Evolutionary conservation across 2,888 invertebrate genomes (phyloP).

Genomic region (Conomelus anceps): DNA sequence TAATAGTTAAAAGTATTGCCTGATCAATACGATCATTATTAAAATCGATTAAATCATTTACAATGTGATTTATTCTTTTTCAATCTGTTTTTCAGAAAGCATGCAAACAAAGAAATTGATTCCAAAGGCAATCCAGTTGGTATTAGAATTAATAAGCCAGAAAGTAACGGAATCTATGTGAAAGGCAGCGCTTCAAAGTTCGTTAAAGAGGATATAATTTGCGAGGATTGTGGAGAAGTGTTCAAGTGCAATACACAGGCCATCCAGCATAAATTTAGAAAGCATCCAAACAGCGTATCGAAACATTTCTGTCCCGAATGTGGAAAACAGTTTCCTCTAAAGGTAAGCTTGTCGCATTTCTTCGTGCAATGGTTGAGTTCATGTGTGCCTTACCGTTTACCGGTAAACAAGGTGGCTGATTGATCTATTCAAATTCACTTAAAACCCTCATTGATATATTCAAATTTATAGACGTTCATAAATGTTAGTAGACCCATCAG

Average conservation of each 20-base stretch:
- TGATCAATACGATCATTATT: no score
- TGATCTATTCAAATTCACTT: slow-evolving; percentile 9
- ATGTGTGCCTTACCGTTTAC: no score
- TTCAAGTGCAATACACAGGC: slow-evolving; percentile 55
- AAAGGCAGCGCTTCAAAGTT: slow-evolving; percentile 35
- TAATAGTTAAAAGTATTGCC: no score
- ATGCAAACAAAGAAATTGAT: slow-evolving; percentile 56
- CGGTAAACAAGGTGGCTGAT: neutral
- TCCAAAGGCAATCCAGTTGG: slow-evolving; percentile 39
- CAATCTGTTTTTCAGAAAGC: slow-evolving; percentile 46
- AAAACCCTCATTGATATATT: no score
- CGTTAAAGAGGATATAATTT: slow-evolving; percentile 40
- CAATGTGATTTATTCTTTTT: neutral
- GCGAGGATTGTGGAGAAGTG: slow-evolving; percentile 54
- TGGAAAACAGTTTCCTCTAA: slow-evolving; percentile 61
- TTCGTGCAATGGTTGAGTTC: neutral
- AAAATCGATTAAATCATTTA: neutral
- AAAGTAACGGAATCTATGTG: slow-evolving; percentile 40
- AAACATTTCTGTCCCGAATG: slow-evolving; percentile 61
- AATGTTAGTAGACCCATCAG: no score
- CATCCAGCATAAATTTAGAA: slow-evolving; percentile 59
- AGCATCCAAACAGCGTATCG: slow-evolving; percentile 54
- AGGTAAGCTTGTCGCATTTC: no score
- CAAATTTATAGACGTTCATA: no score
- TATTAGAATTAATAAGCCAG: slow-evolving; percentile 33